These are phyloP conservation scores for Setipinna tenuifilis DNA, from an alignment of 2,797 vertebrate genomes.

Conservation along the genomic window DNA sequence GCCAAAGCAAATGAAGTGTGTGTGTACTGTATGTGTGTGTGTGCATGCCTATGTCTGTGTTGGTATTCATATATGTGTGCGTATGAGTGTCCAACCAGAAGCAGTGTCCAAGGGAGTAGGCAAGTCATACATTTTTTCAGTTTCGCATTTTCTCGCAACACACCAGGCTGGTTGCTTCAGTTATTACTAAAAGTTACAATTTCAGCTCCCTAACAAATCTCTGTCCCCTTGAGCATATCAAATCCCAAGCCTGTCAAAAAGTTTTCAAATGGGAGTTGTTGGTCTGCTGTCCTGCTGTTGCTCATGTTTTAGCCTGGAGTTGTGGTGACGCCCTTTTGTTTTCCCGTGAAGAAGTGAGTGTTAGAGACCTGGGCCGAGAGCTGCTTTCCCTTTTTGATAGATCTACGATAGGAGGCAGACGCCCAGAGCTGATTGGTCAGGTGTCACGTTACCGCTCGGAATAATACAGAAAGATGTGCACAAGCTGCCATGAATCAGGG, in stretches of 20 bases:
- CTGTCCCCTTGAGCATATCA: too few species aligned
- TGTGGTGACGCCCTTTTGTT: too few species aligned
- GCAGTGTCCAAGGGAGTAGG: too few species aligned
- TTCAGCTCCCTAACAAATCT: too few species aligned
- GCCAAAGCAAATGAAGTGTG: background rate
- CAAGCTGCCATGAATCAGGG: conserved; percentile 64
- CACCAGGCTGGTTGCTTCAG: too few species aligned
- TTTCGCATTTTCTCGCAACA: too few species aligned
- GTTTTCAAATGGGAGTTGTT: background rate
- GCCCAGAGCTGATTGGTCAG: conserved; percentile 57
- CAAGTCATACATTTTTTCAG: too few species aligned
- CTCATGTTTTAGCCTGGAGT: too few species aligned
- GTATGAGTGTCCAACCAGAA: background rate
- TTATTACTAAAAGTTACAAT: too few species aligned
- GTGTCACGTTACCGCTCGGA: conserved; percentile 60
- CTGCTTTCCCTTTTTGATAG: conserved; percentile 50
- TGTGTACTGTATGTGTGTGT: background rate
- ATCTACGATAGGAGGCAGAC: conserved; percentile 57
- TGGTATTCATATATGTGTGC: background rate
- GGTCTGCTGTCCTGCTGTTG: background rate
- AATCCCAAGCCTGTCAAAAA: too few species aligned
- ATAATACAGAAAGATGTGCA: conserved; percentile 57
- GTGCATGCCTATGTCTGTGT: background rate
- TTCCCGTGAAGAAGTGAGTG: too few species aligned
- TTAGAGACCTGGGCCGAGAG: background rate